Evolutionary conservation across 2,888 invertebrate genomes (phyloP).

Genomic region (Drosophila engyochracea): DNA sequence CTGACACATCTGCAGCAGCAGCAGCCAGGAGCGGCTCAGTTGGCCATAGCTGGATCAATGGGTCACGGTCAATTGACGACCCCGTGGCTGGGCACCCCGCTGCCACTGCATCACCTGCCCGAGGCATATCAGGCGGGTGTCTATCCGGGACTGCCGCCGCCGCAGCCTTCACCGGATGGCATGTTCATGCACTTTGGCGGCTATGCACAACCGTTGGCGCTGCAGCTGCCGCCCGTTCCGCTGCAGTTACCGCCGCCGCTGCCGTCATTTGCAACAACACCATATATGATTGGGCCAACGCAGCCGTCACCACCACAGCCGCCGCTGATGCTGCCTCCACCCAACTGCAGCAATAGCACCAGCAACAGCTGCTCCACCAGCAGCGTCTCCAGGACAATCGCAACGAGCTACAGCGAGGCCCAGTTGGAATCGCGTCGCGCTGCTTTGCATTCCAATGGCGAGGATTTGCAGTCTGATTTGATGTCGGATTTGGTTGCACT

Average conservation of each 20-base stretch:
- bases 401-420: slow-evolving; percentile 1
- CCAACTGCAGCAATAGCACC: slow-evolving; percentile 1
- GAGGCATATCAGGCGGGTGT: slow-evolving; percentile 40
- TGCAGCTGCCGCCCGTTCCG: slow-evolving; percentile 14
- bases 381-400: not conserved
- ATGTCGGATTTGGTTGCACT: slow-evolving; percentile 87
- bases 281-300: slow-evolving; percentile 35
- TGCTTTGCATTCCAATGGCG: slow-evolving; percentile 64
- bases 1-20: not conserved
- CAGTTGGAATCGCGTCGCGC: slow-evolving; percentile 73
- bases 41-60: slow-evolving; percentile 13
- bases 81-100: slow-evolving; percentile 37
- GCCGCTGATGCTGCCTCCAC: slow-evolving; percentile 10
- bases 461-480: slow-evolving; percentile 85
- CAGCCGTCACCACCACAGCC: slow-evolving; percentile 8
- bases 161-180: slow-evolving; percentile 58
- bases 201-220: slow-evolving; percentile 30
- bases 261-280: slow-evolving; percentile 20
- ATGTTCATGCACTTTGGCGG: slow-evolving; percentile 63
- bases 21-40: not conserved
- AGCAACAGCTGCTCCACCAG: slow-evolving; percentile 4
- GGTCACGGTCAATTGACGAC: slow-evolving; percentile 25
- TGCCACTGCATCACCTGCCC: slow-evolving; percentile 13
- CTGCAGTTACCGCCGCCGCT: slow-evolving; percentile 7
- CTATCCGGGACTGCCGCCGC: slow-evolving; percentile 20